Evolutionary conservation across 2,888 invertebrate genomes (phyloP).

Genomic region (Glyphotaelius pellucidus): DNA sequence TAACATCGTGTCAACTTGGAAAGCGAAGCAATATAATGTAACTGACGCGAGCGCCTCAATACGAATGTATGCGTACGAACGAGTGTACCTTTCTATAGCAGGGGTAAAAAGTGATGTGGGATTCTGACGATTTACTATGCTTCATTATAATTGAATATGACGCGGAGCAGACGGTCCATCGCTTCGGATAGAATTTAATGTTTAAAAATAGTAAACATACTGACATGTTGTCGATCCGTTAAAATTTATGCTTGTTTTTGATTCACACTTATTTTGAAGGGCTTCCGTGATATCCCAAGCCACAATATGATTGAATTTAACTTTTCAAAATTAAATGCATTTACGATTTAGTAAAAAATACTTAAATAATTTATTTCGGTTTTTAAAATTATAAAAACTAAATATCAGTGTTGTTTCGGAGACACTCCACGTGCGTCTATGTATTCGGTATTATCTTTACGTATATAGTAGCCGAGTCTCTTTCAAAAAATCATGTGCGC

Average conservation of each 20-base stretch:
- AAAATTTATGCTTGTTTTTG: not conserved
- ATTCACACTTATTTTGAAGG: not conserved
- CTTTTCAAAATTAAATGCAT: too few species aligned
- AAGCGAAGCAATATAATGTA: not conserved
- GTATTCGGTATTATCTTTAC: too few species aligned
- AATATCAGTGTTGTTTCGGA: too few species aligned
- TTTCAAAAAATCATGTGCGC: too few species aligned
- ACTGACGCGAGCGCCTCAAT: not conserved
- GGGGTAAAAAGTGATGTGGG: not conserved
- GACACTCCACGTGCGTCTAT: too few species aligned
- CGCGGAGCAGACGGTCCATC: not conserved
- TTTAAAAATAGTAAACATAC: not conserved
- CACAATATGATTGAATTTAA: too few species aligned
- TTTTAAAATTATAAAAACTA: too few species aligned
- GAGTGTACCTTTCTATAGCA: not conserved
- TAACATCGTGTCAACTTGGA: not conserved
- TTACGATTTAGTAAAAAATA: too few species aligned
- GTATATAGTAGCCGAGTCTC: too few species aligned
- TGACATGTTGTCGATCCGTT: not conserved
- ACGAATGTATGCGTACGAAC: not conserved
- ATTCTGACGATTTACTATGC: not conserved
- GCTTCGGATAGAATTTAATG: not conserved
- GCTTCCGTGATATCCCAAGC: too few species aligned
- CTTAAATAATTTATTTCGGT: too few species aligned
- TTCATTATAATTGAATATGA: not conserved